Base-by-base conservation (phyloP, 2,888 invertebrate genomes). In the Incurvaria masculella region DNA sequence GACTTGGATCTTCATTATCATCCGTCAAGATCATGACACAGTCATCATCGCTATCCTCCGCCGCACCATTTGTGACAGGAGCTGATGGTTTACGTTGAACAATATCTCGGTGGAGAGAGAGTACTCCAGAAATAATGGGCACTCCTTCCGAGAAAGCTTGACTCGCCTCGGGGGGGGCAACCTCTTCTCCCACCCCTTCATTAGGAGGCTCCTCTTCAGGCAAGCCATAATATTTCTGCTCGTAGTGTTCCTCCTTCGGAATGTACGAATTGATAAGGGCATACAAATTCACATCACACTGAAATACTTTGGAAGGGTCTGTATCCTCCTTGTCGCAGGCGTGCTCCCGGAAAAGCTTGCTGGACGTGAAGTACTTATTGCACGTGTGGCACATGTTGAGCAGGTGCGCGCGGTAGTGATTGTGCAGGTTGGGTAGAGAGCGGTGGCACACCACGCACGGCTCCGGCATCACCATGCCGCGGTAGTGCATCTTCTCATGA, bases 371-470 rank as follows among this genome's bases (percentile, higher is more conserved):
- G 55, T 78, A 79, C 51, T 78, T 79, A 38, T 47, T 54, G 56
- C 80, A 81, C 17, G 57, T 62, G 47, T 71, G 75, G 52, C 83
- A 82, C 48, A 79, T 75, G 60, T 84, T 82, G 54, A 75, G 68
- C 44, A 82, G 57, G 53, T 83, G 84, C 43, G 84, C 83, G 18
- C 83, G 79, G 52, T 80, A 81, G 52, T 85, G 81, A 57, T 83
- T 82, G 62, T 84, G 83, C 51, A 84, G 69, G 51, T 82, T 82
- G 1, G 82, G 81, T 57, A 84, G 84, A 1, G 70, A 66, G 23
- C 74, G 82, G 14, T 81, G 76, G 59, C 85, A 85, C 4, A 85
- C 73, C 42, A 81, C 80, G 59, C 85, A 85, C 33, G 72, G 75
- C 53, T 82, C 84, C 1, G 82, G 75, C 55, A 62, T 68, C 21